Evolutionary conservation across 2,888 invertebrate species (phyloP).

Genomic region (Brachyptera risi): DNA sequence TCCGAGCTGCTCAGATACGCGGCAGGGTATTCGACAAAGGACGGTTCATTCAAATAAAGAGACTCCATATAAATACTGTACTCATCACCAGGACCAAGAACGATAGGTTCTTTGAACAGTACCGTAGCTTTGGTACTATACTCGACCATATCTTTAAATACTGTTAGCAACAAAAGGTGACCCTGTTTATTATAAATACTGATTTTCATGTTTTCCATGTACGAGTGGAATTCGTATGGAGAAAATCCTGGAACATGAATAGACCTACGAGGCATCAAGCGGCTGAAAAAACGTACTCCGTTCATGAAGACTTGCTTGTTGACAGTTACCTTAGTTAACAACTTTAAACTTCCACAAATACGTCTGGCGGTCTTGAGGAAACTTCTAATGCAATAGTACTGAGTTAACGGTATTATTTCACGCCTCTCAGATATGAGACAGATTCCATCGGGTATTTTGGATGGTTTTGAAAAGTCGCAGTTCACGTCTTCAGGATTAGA

Average conservation of each 20-base stretch:
- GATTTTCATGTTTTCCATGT: slow-evolving; percentile 28
- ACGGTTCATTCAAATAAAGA: background rate
- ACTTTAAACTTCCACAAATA: slow-evolving; percentile 25
- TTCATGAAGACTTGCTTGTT: slow-evolving; percentile 23
- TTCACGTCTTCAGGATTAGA: background rate
- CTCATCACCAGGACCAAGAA: slow-evolving; percentile 20
- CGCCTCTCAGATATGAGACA: slow-evolving; percentile 13
- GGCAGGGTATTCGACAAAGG: slow-evolving; percentile 27
- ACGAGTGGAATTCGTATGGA: background rate
- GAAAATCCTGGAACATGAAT: slow-evolving; percentile 8
- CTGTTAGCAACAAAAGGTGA: slow-evolving; percentile 15
- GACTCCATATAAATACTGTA: slow-evolving; percentile 29
- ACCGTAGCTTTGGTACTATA: slow-evolving; percentile 28
- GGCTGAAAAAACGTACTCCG: slow-evolving; percentile 29
- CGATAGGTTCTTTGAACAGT: slow-evolving; percentile 23
- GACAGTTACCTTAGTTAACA: slow-evolving; percentile 25
- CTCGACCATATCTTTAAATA: slow-evolving; percentile 27
- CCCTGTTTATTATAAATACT: slow-evolving; percentile 24
- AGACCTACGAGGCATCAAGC: slow-evolving; percentile 27
- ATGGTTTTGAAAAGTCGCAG: background rate
- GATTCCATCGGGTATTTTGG: slow-evolving; percentile 22
- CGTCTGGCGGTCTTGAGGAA: slow-evolving; percentile 30
- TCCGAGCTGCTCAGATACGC: slow-evolving; percentile 29
- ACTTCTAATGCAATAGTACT: slow-evolving; percentile 26
- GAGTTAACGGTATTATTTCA: slow-evolving; percentile 18